Evolutionary conservation across 2,797 vertebrate genomes (phyloP).

Genomic region (Xenentodon cancila): DNA sequence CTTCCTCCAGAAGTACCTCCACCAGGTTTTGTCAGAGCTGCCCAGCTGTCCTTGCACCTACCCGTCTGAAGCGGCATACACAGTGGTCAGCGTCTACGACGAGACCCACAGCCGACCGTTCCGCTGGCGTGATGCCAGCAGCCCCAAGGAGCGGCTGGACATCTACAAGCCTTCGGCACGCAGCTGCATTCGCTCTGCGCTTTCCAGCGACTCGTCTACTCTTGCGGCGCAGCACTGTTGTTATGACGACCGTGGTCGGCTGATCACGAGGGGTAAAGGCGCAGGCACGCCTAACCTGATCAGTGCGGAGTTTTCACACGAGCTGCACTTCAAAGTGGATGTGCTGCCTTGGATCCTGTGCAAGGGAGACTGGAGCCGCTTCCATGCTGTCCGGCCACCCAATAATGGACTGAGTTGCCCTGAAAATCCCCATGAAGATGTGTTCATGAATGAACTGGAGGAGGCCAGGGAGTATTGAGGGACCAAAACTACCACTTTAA

Average conservation of each 20-base stretch:
- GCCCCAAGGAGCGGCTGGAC: slow-evolving; percentile 88
- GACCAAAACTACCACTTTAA: slow-evolving; percentile 59
- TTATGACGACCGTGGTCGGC: slow-evolving; percentile 84
- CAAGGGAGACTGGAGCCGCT: slow-evolving; percentile 96
- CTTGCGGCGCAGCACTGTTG: slow-evolving; percentile 93
- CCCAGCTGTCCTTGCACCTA: slow-evolving; percentile 92
- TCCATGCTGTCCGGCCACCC: slow-evolving; percentile 87
- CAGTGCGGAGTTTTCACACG: slow-evolving; percentile 91
- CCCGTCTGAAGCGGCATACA: slow-evolving; percentile 84
- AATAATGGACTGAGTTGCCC: slow-evolving; percentile 88
- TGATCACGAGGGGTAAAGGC: slow-evolving; percentile 92
- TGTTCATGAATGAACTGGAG: slow-evolving; percentile 92
- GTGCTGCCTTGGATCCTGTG: slow-evolving; percentile 94
- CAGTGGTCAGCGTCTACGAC: slow-evolving; percentile 84
- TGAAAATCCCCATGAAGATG: slow-evolving; percentile 87
- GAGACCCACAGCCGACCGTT: slow-evolving; percentile 82
- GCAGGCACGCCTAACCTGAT: slow-evolving; percentile 90
- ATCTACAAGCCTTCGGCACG: slow-evolving; percentile 91
- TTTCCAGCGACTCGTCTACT: slow-evolving; percentile 85
- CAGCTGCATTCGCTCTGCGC: slow-evolving; percentile 90
- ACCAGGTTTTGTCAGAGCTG: slow-evolving; percentile 86
- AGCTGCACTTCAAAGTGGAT: slow-evolving; percentile 95
- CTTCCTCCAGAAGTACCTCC: slow-evolving; percentile 90
- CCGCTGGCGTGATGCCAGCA: slow-evolving; percentile 90
- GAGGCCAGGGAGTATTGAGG: slow-evolving; percentile 92